Evolutionary conservation across 2,113 vertebrate genomes (phyloP).

Genomic region (Ariopsis seemanni): DNA sequence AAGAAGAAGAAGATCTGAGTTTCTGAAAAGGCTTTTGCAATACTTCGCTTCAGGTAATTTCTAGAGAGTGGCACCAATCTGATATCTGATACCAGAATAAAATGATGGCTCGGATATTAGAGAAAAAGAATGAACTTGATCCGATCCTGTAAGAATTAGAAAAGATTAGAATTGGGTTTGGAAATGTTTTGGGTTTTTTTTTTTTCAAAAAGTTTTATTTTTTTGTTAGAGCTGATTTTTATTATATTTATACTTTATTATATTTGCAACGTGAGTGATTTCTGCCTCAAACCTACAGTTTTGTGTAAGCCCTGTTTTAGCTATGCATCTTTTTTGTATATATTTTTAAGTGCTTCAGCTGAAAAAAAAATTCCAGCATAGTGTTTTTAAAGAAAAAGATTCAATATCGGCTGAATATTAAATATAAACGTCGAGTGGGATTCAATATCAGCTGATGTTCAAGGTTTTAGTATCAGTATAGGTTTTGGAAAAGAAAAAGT

Average conservation of each 20-base stretch:
- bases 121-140: neutral
- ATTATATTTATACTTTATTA: neutral
- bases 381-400: neutral
- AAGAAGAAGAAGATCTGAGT: neutral
- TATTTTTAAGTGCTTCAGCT: neutral
- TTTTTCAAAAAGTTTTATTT: too few relatives aligned
- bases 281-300: neutral
- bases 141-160: neutral
- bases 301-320: neutral
- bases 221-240: neutral
- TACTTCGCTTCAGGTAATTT: neutral
- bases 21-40: neutral
- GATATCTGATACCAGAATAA: neutral
- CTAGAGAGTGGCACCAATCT: neutral
- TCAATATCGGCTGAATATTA: too few relatives aligned
- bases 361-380: neutral
- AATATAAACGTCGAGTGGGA: neutral
- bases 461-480: neutral
- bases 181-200: neutral
- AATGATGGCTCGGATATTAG: neutral
- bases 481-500: neutral
- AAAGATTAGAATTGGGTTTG: neutral
- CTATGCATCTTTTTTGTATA: neutral
- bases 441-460: neutral
- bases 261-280: neutral